Evolutionary conservation across 2,113 vertebrate species (phyloP).

Genomic region (Oxyruncus cristatus): DNA sequence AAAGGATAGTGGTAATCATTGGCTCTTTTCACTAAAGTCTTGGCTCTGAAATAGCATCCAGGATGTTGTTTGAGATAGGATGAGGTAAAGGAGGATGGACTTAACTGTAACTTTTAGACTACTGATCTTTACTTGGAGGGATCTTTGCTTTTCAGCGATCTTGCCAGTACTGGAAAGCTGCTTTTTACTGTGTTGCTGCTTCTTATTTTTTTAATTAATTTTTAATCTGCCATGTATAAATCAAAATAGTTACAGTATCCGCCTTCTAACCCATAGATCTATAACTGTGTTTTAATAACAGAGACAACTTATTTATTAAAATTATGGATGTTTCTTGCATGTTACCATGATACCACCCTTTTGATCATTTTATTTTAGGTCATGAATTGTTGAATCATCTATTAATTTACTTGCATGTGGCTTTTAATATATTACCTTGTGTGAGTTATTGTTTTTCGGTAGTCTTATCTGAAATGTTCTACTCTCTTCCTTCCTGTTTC

Average conservation of each 20-base stretch:
- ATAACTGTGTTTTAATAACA: not conserved
- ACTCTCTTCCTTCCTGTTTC: not conserved
- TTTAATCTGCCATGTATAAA: not conserved
- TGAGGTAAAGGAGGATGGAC: not conserved
- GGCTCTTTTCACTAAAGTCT: not conserved
- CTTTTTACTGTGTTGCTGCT: not conserved
- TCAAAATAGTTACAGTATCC: not conserved
- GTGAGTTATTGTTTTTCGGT: not conserved
- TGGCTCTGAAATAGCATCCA: not conserved
- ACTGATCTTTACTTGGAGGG: not conserved
- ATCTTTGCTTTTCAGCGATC: not conserved
- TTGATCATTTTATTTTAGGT: not conserved
- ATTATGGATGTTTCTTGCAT: not conserved
- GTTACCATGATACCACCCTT: not conserved
- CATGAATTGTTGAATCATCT: not conserved
- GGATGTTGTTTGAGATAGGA: not conserved
- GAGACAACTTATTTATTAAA: not conserved
- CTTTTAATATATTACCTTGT: not conserved
- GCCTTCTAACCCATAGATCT: not conserved
- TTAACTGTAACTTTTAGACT: not conserved
- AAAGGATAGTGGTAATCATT: not conserved
- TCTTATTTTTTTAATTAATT: not conserved
- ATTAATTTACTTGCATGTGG: not conserved
- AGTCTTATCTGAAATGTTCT: not conserved
- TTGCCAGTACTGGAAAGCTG: not conserved